Evolutionary conservation across 1,140 invertebrate genomes (phyloP).

Genomic region (Drosophila takahashii): DNA sequence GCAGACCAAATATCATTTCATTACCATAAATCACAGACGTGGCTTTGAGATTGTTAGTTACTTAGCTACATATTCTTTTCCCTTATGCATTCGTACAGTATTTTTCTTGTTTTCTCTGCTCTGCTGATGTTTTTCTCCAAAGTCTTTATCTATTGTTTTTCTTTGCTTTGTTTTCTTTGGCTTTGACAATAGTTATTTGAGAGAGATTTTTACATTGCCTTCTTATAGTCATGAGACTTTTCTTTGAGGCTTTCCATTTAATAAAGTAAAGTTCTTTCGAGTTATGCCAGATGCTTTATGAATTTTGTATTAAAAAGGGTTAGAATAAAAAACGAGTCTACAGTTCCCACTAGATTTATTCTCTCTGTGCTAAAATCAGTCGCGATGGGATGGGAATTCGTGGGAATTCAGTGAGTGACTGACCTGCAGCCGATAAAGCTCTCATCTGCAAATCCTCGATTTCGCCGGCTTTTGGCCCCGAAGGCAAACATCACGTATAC

Average conservation of each 20-base stretch:
- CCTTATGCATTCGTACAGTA: not conserved
- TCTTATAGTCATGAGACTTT: not conserved
- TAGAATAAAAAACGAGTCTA: not conserved
- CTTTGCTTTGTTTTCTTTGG: not conserved
- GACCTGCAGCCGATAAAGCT: slow-evolving; percentile 40
- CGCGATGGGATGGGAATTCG: not conserved
- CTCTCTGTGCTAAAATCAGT: slow-evolving; percentile 15
- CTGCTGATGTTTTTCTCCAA: not conserved
- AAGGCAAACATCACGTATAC: slow-evolving; percentile 45
- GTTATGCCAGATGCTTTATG: no score
- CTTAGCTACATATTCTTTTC: no score
- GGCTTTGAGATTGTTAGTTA: not conserved
- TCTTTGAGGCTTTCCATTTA: not conserved
- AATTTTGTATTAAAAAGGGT: no score
- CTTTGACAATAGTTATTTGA: not conserved
- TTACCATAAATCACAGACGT: not conserved
- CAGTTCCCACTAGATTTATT: not conserved
- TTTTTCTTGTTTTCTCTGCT: not conserved
- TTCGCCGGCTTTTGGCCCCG: slow-evolving; percentile 21
- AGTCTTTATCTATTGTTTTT: not conserved
- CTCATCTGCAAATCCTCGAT: slow-evolving; percentile 27
- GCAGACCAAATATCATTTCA: not conserved
- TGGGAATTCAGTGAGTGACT: slow-evolving; percentile 3
- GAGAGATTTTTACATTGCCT: not conserved
- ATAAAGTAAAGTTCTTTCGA: not conserved